Conservation (phyloP, 2,888 invertebrate genomes). For the Chrysomela aeneicollis region DNA sequence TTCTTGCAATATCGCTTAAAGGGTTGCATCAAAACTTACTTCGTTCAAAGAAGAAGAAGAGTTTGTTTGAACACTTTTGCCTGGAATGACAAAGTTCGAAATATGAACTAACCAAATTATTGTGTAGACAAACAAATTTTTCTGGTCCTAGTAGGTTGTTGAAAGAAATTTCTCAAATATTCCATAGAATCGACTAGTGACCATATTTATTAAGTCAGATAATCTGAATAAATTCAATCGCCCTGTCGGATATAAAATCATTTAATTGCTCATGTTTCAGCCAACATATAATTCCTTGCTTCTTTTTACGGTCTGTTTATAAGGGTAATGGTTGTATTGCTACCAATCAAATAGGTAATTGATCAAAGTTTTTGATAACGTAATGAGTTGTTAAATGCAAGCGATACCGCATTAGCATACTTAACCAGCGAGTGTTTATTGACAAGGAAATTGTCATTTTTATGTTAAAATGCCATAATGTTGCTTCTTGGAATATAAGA, state of each 20-base stretch:
- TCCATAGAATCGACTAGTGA: too few relatives aligned
- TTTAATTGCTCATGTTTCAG: slow-evolving; percentile 1
- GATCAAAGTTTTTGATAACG: slow-evolving; percentile 15
- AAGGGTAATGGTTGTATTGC: slow-evolving; percentile 13
- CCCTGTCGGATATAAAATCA: not conserved
- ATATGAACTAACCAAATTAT: too few relatives aligned
- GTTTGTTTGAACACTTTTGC: too few relatives aligned
- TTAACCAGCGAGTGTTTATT: not conserved
- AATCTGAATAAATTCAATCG: not conserved
- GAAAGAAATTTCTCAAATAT: too few relatives aligned
- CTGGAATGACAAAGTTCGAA: too few relatives aligned
- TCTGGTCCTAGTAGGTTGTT: too few relatives aligned
- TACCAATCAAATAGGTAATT: slow-evolving; percentile 18
- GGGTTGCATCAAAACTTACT: too few relatives aligned
- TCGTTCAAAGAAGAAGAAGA: too few relatives aligned
- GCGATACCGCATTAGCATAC: not conserved
- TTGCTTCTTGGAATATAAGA: not conserved
- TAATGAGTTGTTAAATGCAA: slow-evolving; percentile 13
- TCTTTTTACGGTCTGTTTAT: slow-evolving; percentile 24
- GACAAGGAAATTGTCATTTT: not conserved
- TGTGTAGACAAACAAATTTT: too few relatives aligned
- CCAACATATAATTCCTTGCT: slow-evolving; percentile 7
- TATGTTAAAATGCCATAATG: not conserved
- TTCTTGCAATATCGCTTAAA: not conserved
- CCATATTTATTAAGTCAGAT: not conserved